Evolutionary conservation across 2,113 vertebrate species (phyloP).

Genomic region (Cyprinus carpio): DNA sequence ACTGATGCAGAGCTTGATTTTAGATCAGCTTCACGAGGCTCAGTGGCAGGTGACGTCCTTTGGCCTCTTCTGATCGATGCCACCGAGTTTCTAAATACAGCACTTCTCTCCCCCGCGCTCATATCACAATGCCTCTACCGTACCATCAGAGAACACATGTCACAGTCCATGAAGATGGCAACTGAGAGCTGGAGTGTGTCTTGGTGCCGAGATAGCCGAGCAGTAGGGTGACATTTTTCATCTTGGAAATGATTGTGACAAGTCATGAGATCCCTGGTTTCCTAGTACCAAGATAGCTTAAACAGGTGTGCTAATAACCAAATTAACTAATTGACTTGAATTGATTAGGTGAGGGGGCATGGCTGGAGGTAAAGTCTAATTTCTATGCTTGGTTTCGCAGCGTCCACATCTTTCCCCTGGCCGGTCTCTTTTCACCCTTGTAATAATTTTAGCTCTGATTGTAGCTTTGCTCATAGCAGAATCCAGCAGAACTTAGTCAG

Average conservation of each 20-base stretch:
- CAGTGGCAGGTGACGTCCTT: not conserved
- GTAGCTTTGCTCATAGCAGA: not conserved
- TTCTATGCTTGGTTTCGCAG: not conserved
- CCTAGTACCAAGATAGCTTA: not conserved
- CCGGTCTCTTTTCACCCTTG: not conserved
- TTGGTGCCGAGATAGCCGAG: no score
- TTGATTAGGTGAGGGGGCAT: not conserved
- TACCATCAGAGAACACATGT: conserved; percentile 20
- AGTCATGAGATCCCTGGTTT: not conserved
- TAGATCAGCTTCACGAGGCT: not conserved
- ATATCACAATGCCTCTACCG: conserved; percentile 8
- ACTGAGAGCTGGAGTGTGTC: not conserved
- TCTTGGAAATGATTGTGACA: not conserved
- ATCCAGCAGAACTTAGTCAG: no score
- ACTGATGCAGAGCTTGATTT: not conserved
- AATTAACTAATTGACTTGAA: not conserved
- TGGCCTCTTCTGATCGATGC: conserved; percentile 2
- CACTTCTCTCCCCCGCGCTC: not conserved
- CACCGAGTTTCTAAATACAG: conserved; percentile 9
- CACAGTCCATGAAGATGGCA: conserved; percentile 8
- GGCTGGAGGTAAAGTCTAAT: not conserved
- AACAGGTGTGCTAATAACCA: not conserved
- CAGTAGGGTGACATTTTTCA: not conserved
- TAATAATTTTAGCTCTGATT: conserved; percentile 9
- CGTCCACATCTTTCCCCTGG: not conserved